These are phyloP conservation scores for Drosophila diplacantha DNA, from an alignment of 2,888 invertebrate species.

Conservation along the genomic window DNA sequence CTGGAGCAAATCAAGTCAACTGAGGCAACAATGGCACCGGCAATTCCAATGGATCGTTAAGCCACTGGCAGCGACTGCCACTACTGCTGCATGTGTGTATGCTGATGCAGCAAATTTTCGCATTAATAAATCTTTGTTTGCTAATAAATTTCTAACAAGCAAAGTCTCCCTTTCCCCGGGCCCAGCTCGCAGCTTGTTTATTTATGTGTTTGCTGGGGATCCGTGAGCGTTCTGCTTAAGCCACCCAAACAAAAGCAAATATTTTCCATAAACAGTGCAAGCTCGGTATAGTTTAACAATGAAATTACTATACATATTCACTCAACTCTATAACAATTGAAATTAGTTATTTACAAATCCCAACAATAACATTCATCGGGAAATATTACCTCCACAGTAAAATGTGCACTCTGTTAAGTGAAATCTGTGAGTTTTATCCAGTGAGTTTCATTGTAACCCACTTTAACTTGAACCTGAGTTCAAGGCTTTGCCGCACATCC, in stretches of 20 bases:
- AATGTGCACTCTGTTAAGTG: neutral
- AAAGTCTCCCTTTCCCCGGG: conserved; percentile 29
- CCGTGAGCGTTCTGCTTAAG: conserved; percentile 5
- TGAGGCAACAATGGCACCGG: conserved; percentile 30
- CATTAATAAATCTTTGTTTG: conserved; percentile 70
- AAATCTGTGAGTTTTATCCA: neutral
- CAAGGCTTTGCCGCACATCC: conserved; percentile 19
- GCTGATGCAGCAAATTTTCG: conserved; percentile 62
- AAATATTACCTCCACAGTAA: neutral
- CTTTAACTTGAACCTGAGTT: conserved; percentile 10
- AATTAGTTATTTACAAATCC: neutral
- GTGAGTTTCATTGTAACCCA: neutral
- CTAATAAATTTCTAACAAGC: conserved; percentile 59
- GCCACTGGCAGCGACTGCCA: conserved; percentile 40
- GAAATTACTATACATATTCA: neutral
- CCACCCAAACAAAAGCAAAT: conserved; percentile 4
- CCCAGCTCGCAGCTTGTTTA: conserved; percentile 24
- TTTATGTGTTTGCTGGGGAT: conserved; percentile 18
- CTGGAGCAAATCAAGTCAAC: conserved; percentile 35
- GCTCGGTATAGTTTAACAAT: neutral
- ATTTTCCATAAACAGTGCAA: neutral
- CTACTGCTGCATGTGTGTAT: conserved; percentile 16
- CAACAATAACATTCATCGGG: neutral
- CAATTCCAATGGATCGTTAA: conserved; percentile 24
- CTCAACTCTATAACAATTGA: neutral